Evolutionary conservation across 2,888 invertebrate genomes (phyloP), one percentile per base, ranked within the genome.

Genomic region (Pomacea canaliculata): DNA sequence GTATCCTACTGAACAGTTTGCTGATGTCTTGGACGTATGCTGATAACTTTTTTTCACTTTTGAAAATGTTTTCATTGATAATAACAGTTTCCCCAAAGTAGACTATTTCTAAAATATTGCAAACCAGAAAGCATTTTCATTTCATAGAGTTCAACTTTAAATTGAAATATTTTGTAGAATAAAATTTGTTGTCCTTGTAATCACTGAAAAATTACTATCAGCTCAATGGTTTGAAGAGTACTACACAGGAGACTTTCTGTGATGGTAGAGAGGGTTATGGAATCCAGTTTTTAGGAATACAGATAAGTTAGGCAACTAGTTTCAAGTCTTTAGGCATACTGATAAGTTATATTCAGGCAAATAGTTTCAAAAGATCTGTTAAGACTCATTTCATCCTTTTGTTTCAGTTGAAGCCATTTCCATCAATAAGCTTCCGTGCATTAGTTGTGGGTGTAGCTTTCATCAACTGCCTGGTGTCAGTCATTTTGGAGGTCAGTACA

Each of bases 401-500:
- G 16, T 56, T 84, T 65, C 84, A 90, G 90, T 81, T 90, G 37
- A 76, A 83, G 46, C 82, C 84, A 46, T 81, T 87, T 12, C 89
- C 89, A n/a, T 82, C 82, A 19, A 73, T 90, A 3, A 86, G 92
- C 0, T 93, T 95, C 86, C 92, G 94, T 3, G 91, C 93, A 19
- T 88, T 93, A 1, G 88, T 94, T 0, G 80, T 94, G 0, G 92
- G 92, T 0, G 83, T 94, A 37, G 93, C 91, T 12, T 76, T 89
- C 9, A 82, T 87, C 75, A 91, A 89, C 91, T 92, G 92, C 89
- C 89, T 88, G 85, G 92, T 83, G 12, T 89, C 89, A 48, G 81
- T 90, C 56, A 73, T 94, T n/a, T 83, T 94, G 18, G 92, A 94
- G 73, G 90, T 89, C 80, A 79, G 84, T 77, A 37, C 37, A 37